These are phyloP conservation scores for Erannis defoliaria DNA, from an alignment of 2,888 invertebrate species.

Conservation along the genomic window DNA sequence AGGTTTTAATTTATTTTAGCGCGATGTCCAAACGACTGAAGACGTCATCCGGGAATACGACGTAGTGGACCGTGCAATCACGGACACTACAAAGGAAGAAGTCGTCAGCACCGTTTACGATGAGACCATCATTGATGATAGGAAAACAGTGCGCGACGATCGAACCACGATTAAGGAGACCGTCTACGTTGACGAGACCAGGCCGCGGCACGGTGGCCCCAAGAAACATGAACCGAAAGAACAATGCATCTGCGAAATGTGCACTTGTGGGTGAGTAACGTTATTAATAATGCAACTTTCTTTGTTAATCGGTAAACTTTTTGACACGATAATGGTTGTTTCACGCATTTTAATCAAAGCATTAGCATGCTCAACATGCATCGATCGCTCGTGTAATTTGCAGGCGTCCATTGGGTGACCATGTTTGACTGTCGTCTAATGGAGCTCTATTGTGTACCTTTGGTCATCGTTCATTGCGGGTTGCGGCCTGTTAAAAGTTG, in stretches of 20 bases:
- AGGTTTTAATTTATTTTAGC: slow-evolving; percentile 61
- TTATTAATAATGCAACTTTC: slow-evolving; percentile 8
- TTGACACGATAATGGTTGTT: slow-evolving; percentile 40
- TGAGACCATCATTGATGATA: slow-evolving; percentile 76
- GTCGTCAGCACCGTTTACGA: slow-evolving; percentile 81
- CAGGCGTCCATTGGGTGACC: slow-evolving; percentile 37
- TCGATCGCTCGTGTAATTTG: slow-evolving; percentile 39
- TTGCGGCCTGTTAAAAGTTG: slow-evolving; percentile 30
- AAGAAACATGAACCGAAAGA: slow-evolving; percentile 88
- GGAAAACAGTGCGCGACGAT: slow-evolving; percentile 81
- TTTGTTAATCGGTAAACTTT: slow-evolving; percentile 26
- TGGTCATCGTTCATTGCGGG: slow-evolving; percentile 39
- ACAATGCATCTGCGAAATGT: slow-evolving; percentile 95
- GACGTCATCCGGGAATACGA: slow-evolving; percentile 80
- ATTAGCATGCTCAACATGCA: slow-evolving; percentile 29
- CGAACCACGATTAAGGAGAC: slow-evolving; percentile 71
- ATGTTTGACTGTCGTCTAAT: slow-evolving; percentile 47
- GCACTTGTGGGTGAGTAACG: slow-evolving; percentile 94
- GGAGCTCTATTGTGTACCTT: slow-evolving; percentile 50
- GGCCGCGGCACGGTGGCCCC: slow-evolving; percentile 74
- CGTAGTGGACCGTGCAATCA: slow-evolving; percentile 83
- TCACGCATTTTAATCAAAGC: slow-evolving; percentile 19
- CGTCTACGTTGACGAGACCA: slow-evolving; percentile 73
- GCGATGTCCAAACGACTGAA: slow-evolving; percentile 82
- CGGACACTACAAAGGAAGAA: slow-evolving; percentile 77